Percentiles rank a stretch among this genome's conserved stretches.
phyloP scores from a whole-genome alignment of 2,113 vertebrate genomes.

The Edolisoma coerulescens region DNA sequence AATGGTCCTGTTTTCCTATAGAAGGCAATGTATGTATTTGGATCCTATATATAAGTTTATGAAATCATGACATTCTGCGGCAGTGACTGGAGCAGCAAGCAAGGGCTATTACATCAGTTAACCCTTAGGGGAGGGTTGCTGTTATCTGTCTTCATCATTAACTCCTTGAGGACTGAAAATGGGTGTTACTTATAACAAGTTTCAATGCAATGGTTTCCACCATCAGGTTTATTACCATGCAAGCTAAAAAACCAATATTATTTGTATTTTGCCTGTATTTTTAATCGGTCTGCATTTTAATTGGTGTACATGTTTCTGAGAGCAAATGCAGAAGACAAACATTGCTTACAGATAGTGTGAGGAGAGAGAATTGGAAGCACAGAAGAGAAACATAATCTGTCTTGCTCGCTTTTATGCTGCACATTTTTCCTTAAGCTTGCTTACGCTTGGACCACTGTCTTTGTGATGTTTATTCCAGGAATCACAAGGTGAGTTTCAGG shows the following conservation, averaged over 20 bases:
- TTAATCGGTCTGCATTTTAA: not conserved
- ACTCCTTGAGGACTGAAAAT: not conserved
- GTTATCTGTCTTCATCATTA: not conserved
- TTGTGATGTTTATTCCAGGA: not conserved
- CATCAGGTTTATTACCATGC: not conserved
- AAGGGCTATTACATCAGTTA: not conserved
- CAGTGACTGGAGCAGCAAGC: slow-evolving; percentile 19
- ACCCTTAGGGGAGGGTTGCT: not conserved
- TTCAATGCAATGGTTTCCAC: not conserved
- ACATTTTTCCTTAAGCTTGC: not conserved
- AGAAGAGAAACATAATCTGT: not conserved
- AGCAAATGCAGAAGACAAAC: not conserved
- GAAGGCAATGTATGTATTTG: slow-evolving; percentile 61
- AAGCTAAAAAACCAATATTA: not conserved
- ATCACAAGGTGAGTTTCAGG: not conserved
- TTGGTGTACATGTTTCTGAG: not conserved
- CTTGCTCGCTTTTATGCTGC: not conserved
- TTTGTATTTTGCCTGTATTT: not conserved
- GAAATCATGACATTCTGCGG: slow-evolving; percentile 39
- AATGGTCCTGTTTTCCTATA: slow-evolving; percentile 42
- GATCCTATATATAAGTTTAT: slow-evolving; percentile 49
- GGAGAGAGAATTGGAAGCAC: not conserved
- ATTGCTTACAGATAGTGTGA: not conserved
- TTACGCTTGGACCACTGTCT: not conserved
- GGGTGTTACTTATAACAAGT: not conserved